Percentiles rank a stretch among this genome's conserved stretches.
Conservation (phyloP, 2,797 vertebrate genomes). For the Aulostomus chinensis region DNA sequence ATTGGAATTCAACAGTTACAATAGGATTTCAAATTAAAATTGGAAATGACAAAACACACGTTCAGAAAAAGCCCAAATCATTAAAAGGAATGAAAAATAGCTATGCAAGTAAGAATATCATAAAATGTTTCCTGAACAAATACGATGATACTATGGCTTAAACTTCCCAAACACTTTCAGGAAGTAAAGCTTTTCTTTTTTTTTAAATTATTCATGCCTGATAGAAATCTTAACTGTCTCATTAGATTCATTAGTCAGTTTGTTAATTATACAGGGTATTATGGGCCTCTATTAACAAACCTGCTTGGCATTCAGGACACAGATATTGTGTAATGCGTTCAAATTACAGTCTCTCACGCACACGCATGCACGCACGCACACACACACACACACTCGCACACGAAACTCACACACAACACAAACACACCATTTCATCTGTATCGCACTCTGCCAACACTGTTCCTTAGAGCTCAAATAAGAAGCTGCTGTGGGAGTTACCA, state of each 20-base stretch:
- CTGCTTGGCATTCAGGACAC: constrained; percentile 11
- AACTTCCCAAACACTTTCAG: too few relatives aligned
- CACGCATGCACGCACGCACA: background rate
- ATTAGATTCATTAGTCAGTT: background rate
- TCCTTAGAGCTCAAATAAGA: constrained; percentile 44
- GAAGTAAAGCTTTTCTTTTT: too few relatives aligned
- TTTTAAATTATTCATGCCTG: too few relatives aligned
- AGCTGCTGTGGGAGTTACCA: constrained; percentile 37
- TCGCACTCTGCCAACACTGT: constrained; percentile 42
- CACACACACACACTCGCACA: constrained; percentile 8
- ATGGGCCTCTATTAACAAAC: constrained; percentile 1
- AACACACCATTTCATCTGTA: constrained; percentile 37
- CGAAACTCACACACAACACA: constrained; percentile 10
- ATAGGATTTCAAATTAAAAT: too few relatives aligned
- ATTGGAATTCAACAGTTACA: too few relatives aligned
- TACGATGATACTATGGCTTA: too few relatives aligned
- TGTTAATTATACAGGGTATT: background rate
- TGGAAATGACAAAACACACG: too few relatives aligned
- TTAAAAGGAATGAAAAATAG: too few relatives aligned
- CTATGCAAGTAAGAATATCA: too few relatives aligned
- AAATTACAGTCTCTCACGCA: background rate
- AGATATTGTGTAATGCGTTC: too few relatives aligned
- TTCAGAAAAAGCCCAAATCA: too few relatives aligned
- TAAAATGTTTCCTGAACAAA: too few relatives aligned
- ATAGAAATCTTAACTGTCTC: background rate